Evolutionary conservation across 2,797 vertebrate species (phyloP).

Genomic region (Nasua narica): DNA sequence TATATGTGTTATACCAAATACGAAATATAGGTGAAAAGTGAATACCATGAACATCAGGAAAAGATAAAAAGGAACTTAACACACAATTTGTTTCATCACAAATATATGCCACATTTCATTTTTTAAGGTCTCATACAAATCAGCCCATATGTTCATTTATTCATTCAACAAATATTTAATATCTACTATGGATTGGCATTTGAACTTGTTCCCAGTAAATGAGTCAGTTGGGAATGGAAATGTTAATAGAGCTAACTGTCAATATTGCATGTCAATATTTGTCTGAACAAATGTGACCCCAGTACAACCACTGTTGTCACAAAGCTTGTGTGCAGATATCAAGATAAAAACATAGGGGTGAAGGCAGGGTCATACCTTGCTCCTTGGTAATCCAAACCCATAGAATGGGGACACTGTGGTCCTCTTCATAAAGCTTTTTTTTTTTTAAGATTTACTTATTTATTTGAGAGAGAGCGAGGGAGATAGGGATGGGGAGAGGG

Average conservation of each 20-base stretch:
- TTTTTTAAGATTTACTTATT: too few species aligned
- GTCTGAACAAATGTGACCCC: neutral
- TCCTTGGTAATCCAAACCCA: neutral
- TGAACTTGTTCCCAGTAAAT: constrained; percentile 15
- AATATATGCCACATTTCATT: neutral
- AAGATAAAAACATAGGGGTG: neutral
- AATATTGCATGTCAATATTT: neutral
- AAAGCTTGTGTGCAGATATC: neutral
- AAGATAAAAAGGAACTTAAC: neutral
- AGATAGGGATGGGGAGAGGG: too few species aligned
- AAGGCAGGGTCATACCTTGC: neutral
- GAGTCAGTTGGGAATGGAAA: neutral
- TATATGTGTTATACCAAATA: neutral
- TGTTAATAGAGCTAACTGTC: neutral
- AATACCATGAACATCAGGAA: neutral
- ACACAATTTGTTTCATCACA: neutral
- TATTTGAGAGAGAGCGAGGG: too few species aligned
- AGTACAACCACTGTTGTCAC: neutral
- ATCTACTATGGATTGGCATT: neutral
- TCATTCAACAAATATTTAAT: constrained; percentile 31
- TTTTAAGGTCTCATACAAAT: neutral
- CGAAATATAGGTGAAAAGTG: neutral
- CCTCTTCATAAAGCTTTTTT: neutral
- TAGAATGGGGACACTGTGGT: neutral
- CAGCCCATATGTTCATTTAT: neutral